Conservation (phyloP, 35 echinoderm and acorn worm species). For the Chiridota heheva region DNA sequence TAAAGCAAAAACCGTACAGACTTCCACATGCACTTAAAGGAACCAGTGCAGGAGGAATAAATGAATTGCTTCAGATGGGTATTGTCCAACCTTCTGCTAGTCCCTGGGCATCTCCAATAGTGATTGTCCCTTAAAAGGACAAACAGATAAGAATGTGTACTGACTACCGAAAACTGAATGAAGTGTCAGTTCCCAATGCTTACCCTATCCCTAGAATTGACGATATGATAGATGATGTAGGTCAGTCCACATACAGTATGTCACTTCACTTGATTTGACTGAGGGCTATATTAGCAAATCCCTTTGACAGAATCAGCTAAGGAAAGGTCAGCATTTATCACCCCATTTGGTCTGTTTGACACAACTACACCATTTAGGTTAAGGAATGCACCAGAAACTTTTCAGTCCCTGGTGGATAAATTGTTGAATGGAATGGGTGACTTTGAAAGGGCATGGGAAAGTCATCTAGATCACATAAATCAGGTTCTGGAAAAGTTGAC, state of each 20-base stretch:
- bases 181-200: constrained; percentile 7
- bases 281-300: no score
- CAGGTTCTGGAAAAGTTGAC: not conserved
- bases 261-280: no score
- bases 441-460: not conserved
- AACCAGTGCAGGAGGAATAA: constrained; percentile 13
- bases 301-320: no score
- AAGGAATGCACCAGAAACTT: no score
- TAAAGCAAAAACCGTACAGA: constrained; percentile 42
- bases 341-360: no score
- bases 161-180: constrained; percentile 18
- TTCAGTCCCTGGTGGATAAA: not conserved
- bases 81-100: constrained; percentile 35
- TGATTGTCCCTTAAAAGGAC: constrained; percentile 13
- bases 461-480: not conserved
- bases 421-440: not conserved
- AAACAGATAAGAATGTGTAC: constrained; percentile 9
- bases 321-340: no score
- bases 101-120: constrained; percentile 40
- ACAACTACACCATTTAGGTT: no score
- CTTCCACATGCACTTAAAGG: constrained; percentile 34
- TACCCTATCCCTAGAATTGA: constrained; percentile 32
- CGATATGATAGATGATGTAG: constrained; percentile 30
- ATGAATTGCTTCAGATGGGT: constrained; percentile 21
- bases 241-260: no score